Base-by-base conservation (phyloP, 2,797 vertebrate genomes). In the Syngnathus rostellatus region DNA sequence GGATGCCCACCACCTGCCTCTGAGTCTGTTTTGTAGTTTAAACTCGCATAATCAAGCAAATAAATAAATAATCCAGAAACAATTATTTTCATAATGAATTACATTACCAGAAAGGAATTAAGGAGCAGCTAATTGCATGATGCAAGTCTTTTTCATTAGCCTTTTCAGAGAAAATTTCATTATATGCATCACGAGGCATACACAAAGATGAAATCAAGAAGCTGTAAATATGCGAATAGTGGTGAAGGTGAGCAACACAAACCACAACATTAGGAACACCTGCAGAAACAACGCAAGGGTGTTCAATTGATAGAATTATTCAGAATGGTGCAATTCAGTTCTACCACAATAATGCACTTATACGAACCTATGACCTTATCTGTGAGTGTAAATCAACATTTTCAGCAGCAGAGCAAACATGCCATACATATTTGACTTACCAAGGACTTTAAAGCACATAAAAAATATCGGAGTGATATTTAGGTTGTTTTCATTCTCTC, bases 161-260 rank as follows among this genome's bases (percentile, higher is more conserved):
- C 72, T 84, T 89, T 87, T 85, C 73, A 81, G 78, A 72, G 74
- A 78, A 89, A 87, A 86, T 84, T 84, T 90, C 86, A 90, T 90
- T 90, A 88, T 90, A 87, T 90, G 89, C 89, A 89, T 90, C 88
- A 87, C 79, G 81, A 86, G 78, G 79, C 85, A 79, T 84, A 84
- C 76, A 67, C 71, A 66, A 67, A 77, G 74, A 86, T 79, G 72
- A 72, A 83, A 81, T 85, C 77, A 45, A 75, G 72, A 65, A 81
- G 83, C 86, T 77, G 72, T 74, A 81, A 84, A 85, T 83, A 86
- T 88, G 86, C 83, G 87, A 89, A 90, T 85, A 72, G 77, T 72
- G 73, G 71, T 72, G 50, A 83, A 74, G 67, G 53, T 61, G 31
- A 66, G 53, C 64, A 39, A 68, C 65, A 76, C 79, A 65, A 75